Base-by-base conservation (phyloP, 2,888 invertebrate genomes). In the Thelaira solivaga region DNA sequence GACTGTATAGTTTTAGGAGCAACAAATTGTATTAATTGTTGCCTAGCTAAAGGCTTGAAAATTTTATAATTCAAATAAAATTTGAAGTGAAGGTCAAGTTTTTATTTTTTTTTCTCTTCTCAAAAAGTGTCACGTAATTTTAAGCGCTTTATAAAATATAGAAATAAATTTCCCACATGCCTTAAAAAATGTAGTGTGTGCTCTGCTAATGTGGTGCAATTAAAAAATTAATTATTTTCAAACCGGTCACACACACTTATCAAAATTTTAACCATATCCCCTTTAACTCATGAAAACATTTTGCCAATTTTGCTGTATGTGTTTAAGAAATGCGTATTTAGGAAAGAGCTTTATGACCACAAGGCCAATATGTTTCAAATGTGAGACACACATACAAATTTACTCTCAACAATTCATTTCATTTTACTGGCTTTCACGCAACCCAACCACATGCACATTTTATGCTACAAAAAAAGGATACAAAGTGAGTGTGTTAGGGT, bases 141-240 rank as follows among this genome's bases (percentile, higher is more conserved):
- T n/a, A n/a, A n/a, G n/a, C n/a, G n/a, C n/a, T n/a, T n/a, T n/a
- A n/a, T n/a, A n/a, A n/a, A n/a, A n/a, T n/a, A n/a, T n/a, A n/a
- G n/a, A n/a, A n/a, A n/a, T n/a, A n/a, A n/a, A n/a, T n/a, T n/a
- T n/a, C n/a, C n/a, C n/a, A n/a, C n/a, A n/a, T n/a, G n/a, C n/a
- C n/a, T n/a, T n/a, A n/a, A n/a, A n/a, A n/a, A n/a, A n/a, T n/a
- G n/a, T n/a, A n/a, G n/a, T n/a, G n/a, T n/a, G n/a, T n/a, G n/a
- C n/a, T n/a, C n/a, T n/a, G n/a, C n/a, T n/a, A n/a, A n/a, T n/a
- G n/a, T n/a, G n/a, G n/a, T n/a, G n/a, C 69, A 53, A 62, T 71
- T 57, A 55, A 47, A 69, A 86, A 86, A 86, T 86, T 86, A 87
- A 86, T 86, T 87, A 86, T 86, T 83, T 86, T 83, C 80, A 83